Conservation (phyloP, 2,888 invertebrate genomes). For the Tetranychus piercei region DNA sequence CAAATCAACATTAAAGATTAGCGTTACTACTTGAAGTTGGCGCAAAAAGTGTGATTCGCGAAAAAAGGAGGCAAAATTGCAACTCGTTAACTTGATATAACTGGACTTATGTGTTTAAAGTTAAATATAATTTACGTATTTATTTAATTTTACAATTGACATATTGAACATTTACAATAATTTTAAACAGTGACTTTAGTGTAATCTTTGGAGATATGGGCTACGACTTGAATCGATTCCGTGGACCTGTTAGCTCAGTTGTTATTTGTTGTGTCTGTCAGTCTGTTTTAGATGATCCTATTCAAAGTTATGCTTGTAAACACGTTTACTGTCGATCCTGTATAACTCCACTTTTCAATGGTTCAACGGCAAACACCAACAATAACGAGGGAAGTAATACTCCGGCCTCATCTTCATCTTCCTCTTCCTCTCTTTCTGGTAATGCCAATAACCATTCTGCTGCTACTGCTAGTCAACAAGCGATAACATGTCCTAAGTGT, state of each 20-base stretch:
- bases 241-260: slow-evolving; percentile 8
- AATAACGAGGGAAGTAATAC: neutral
- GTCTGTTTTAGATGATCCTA: neutral
- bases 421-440: neutral
- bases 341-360: slow-evolving; percentile 1
- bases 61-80: no score
- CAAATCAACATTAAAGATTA: no score
- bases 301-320: slow-evolving; percentile 4
- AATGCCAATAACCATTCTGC: neutral
- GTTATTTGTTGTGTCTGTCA: neutral
- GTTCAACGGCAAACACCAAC: neutral
- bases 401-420: neutral
- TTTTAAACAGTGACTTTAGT: no score
- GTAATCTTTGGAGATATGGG: neutral
- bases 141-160: no score
- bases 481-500: neutral
- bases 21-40: no score
- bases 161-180: no score
- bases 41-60: no score
- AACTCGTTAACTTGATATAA: no score
- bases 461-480: neutral
- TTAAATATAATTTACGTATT: no score
- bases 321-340: slow-evolving; percentile 4
- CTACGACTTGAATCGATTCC: slow-evolving; percentile 1
- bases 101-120: no score